Evolutionary conservation across 53 echinoderm and acorn worm species (phyloP), one percentile per base, ranked within the genome.

Genomic region (Paracentrotus lividus): DNA sequence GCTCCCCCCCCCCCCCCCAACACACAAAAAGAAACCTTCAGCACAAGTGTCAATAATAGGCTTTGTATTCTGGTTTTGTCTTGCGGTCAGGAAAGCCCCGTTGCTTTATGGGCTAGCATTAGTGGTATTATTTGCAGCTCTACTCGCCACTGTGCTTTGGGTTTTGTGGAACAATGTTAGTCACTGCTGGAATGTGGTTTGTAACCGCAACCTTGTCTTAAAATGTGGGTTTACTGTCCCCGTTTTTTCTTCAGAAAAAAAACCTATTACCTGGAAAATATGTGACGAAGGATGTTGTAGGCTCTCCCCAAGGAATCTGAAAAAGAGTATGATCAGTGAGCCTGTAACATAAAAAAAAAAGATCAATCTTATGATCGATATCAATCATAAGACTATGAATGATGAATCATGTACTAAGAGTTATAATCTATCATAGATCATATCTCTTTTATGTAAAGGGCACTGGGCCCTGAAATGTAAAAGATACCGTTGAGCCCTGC

Each of bases 141-240:
- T n/a, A 9, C 20, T 3, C n/a, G 44, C 27, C 45, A 23, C 47
- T 47, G n/a, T 47, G 47, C 26, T 81, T 45, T 81, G 81, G n/a
- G 45, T 45, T 45, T 81, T 38, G 18, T 20, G 38, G 42, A 42
- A 76, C 42, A n/a, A 38, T 44, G 49, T 81, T 81, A 81, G 81
- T 81, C 81, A 81, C 81, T 12, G 14, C n/a, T 81, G 45, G 81
- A 47, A 81, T 81, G 81, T 81, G 81, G 81, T 81, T n/a, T 81
- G 13, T 45, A 81, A 81, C 81, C 81, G 10, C 81, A 81, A 81
- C 12, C 20, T n/a, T 81, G 16, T 49, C 3, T 72, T 72, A 45
- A n/a, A n/a, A n/a, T 15, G 57, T 15, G 81, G 44, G n/a, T 43
- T 47, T 49, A n/a, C 42, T 40, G 16, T 47, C n/a, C 26, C 47